Evolutionary conservation across 2,113 vertebrate species (phyloP).

Genomic region (Catharus fuscescens): DNA sequence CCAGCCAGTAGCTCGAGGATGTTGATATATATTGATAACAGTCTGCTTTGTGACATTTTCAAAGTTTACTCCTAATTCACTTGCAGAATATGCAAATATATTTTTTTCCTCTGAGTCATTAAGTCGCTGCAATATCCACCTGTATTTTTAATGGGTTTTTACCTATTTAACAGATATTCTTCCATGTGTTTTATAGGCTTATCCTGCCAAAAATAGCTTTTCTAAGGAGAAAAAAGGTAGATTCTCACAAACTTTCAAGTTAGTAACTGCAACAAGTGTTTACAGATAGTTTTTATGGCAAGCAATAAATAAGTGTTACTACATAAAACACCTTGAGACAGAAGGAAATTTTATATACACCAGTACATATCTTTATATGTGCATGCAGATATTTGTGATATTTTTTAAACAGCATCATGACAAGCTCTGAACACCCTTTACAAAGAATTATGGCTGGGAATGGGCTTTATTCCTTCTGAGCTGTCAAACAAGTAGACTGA

Average conservation of each 20-base stretch:
- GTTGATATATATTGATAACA: slow-evolving; percentile 77
- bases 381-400: neutral
- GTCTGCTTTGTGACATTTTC: slow-evolving; percentile 74
- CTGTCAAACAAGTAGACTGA: neutral
- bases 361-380: neutral
- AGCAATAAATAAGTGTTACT: neutral
- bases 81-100: slow-evolving; percentile 58
- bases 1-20: slow-evolving; percentile 69
- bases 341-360: neutral
- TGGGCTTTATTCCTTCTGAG: neutral
- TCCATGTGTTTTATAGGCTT: neutral
- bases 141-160: neutral
- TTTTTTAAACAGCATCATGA: neutral
- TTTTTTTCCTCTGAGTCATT: neutral
- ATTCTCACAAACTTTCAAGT: neutral
- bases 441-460: neutral
- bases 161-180: neutral
- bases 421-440: neutral
- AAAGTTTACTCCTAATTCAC: slow-evolving; percentile 75
- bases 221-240: neutral
- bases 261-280: neutral
- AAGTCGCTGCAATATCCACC: neutral
- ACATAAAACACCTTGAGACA: neutral
- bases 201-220: neutral
- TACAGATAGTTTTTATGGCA: neutral